A percentile compares a stretch with the other conserved stretches of the same genome.
phyloP scores from a whole-genome alignment of 2,888 invertebrate species.

The Augiades crinisus region DNA sequence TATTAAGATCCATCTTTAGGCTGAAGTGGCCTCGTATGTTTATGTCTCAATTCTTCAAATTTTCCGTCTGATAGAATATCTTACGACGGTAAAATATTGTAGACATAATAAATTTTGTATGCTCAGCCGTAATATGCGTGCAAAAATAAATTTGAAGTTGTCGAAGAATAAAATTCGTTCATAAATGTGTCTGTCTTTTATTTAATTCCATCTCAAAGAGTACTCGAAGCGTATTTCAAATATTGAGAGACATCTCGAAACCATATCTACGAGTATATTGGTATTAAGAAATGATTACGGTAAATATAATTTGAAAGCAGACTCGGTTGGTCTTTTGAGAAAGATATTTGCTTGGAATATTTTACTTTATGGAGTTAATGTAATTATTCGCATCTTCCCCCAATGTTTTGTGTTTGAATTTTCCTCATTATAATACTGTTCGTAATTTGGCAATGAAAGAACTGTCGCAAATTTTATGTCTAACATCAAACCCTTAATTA shows the following conservation, averaged over 20 bases:
- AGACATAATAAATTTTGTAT: background rate
- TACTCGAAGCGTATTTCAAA: background rate
- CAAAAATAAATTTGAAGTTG: background rate
- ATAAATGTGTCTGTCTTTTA: background rate
- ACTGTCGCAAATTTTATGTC: background rate
- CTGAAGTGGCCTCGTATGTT: too few relatives aligned
- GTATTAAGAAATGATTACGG: background rate
- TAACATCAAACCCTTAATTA: background rate
- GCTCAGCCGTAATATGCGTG: background rate
- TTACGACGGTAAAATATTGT: background rate
- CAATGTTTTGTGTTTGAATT: background rate
- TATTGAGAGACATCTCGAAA: background rate
- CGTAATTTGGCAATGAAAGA: background rate
- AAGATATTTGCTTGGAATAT: background rate
- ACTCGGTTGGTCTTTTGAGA: background rate
- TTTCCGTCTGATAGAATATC: background rate
- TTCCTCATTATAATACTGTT: background rate
- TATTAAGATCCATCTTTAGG: too few relatives aligned
- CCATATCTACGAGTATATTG: background rate
- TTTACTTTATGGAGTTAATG: background rate
- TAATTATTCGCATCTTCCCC: background rate
- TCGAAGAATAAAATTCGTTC: background rate
- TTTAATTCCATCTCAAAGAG: background rate
- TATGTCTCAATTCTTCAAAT: background rate
- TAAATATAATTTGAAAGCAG: background rate